These are phyloP conservation scores for Amphiduros pacificus DNA, from an alignment of 2,888 invertebrate genomes.

Conservation along the genomic window DNA sequence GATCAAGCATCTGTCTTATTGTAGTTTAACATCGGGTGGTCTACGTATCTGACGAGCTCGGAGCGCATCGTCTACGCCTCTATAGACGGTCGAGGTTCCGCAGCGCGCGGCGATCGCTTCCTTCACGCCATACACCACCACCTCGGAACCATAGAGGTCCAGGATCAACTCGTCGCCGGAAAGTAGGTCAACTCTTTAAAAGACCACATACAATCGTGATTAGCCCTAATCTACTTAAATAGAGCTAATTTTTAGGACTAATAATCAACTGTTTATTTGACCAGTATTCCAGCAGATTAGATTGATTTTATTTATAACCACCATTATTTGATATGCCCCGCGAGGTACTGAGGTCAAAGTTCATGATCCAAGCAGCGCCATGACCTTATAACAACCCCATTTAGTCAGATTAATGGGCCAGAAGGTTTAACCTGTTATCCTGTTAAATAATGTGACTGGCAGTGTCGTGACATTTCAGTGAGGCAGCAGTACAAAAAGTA, in stretches of 20 bases:
- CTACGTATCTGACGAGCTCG: constrained; percentile 81
- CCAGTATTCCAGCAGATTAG: background rate
- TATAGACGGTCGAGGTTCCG: constrained; percentile 91
- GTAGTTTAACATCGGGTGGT: constrained; percentile 87
- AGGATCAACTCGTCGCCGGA: constrained; percentile 85
- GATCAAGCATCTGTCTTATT: too few relatives aligned
- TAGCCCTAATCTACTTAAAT: background rate
- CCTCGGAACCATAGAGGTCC: constrained; percentile 89
- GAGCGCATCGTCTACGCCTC: constrained; percentile 87
- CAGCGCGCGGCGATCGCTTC: constrained; percentile 81
- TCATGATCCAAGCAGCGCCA: too few relatives aligned
- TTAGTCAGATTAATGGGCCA: too few relatives aligned
- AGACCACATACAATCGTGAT: background rate
- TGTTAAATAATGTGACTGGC: too few relatives aligned
- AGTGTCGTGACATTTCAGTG: too few relatives aligned
- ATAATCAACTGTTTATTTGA: too few relatives aligned
- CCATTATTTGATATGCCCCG: too few relatives aligned
- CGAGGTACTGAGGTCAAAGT: too few relatives aligned
- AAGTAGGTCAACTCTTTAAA: constrained; percentile 37
- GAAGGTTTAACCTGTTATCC: too few relatives aligned
- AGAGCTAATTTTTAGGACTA: background rate
- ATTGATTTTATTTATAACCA: too few relatives aligned
- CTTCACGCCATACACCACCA: constrained; percentile 82
- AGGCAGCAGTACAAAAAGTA: too few relatives aligned
- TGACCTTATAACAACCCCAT: too few relatives aligned